Percentiles rank a stretch among this genome's conserved stretches.
phyloP scores from a whole-genome alignment of 2,797 vertebrate genomes.

The Melanotaenia boesemani region DNA sequence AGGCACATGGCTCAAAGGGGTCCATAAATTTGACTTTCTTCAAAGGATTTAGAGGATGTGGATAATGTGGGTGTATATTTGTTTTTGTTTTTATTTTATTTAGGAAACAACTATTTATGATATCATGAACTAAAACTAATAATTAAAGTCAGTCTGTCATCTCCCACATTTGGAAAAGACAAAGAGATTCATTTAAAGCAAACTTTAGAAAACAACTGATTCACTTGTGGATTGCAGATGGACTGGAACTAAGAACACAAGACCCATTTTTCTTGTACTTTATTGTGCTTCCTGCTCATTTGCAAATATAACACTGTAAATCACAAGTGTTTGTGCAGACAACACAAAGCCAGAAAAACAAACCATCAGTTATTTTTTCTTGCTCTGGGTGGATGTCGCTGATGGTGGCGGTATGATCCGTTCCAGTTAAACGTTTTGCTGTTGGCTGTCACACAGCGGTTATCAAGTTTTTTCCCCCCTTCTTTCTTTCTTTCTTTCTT shows the following conservation, averaged over 20 bases:
- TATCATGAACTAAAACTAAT: slow-evolving; percentile 4
- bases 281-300: slow-evolving; percentile 18
- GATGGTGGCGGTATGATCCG: slow-evolving; percentile 1
- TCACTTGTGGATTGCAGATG: slow-evolving; percentile 8
- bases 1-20: too few relatives aligned
- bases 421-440: slow-evolving; percentile 1
- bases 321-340: slow-evolving; percentile 25
- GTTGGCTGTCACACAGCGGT: slow-evolving; percentile 24
- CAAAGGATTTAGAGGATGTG: slow-evolving; percentile 8
- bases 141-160: slow-evolving; percentile 3
- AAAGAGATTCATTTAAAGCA: slow-evolving; percentile 2
- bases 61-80: neutral
- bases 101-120: neutral
- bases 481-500: neutral
- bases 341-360: slow-evolving; percentile 31
- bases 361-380: slow-evolving; percentile 21
- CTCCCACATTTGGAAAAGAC: slow-evolving; percentile 13
- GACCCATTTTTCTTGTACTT: slow-evolving; percentile 23
- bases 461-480: slow-evolving; percentile 36
- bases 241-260: neutral
- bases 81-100: neutral
- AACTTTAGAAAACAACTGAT: neutral
- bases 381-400: slow-evolving; percentile 3
- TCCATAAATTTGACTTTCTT: neutral
- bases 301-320: slow-evolving; percentile 36